A percentile compares a stretch with the other conserved stretches of the same genome.
These are phyloP conservation scores for Zhuqinia jingwanae DNA, from an alignment of 2,888 invertebrate species.

Conservation along the genomic window DNA sequence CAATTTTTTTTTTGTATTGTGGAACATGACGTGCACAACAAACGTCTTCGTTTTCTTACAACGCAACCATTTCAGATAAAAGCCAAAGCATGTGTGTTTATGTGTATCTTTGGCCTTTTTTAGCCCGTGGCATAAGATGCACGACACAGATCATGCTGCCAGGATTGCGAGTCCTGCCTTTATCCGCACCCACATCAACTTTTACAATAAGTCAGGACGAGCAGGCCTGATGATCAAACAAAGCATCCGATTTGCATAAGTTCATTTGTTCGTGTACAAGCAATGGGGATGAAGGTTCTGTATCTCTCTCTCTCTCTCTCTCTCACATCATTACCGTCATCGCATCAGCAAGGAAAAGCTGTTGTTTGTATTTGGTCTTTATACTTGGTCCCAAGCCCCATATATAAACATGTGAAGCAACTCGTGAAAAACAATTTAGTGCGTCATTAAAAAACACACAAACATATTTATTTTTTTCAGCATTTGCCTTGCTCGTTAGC, in stretches of 20 bases:
- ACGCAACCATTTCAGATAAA: background rate
- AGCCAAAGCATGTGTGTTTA: no score
- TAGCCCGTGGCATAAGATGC: no score
- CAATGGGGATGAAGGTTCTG: background rate
- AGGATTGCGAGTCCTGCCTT: no score
- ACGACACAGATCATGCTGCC: background rate
- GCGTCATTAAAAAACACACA: background rate
- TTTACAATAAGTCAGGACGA: background rate
- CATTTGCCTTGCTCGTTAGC: no score
- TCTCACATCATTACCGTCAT: conserved; percentile 39
- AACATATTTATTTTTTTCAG: no score
- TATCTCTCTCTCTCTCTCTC: background rate
- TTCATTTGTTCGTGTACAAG: conserved; percentile 15
- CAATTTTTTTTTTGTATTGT: background rate
- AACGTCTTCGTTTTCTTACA: background rate
- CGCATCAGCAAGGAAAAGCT: background rate
- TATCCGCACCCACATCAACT: background rate
- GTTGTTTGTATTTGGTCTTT: conserved; percentile 1
- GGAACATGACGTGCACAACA: no score
- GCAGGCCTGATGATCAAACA: conserved; percentile 21
- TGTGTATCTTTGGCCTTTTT: no score
- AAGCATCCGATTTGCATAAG: conserved; percentile 23
- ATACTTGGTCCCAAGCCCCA: background rate
- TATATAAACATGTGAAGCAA: no score
- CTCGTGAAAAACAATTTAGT: no score